Evolutionary conservation across 1,140 invertebrate genomes (phyloP).

Genomic region (Drepana arcuata): DNA sequence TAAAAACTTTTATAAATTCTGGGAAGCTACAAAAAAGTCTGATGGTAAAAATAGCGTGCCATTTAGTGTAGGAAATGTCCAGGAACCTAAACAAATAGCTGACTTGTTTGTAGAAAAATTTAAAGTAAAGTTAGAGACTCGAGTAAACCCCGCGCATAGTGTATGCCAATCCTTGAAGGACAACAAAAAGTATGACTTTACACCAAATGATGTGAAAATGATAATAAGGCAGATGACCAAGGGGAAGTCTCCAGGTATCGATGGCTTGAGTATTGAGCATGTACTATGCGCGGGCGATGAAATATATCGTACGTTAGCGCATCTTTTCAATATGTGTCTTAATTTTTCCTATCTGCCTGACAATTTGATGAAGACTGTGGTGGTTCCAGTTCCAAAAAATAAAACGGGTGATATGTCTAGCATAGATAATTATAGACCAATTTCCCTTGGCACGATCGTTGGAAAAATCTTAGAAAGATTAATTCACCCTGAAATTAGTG

Average conservation of each 20-base stretch:
- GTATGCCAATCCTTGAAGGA: background rate
- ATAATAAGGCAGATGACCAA: background rate
- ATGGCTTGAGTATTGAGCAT: background rate
- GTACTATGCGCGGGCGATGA: background rate
- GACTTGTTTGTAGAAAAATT: background rate
- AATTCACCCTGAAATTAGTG: no score
- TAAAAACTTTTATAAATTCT: slow-evolving; percentile 1
- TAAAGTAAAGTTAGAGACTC: background rate
- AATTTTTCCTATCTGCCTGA: background rate
- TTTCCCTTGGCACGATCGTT: background rate
- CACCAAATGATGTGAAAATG: background rate
- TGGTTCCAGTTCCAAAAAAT: background rate
- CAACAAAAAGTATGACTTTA: background rate
- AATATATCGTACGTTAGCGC: background rate
- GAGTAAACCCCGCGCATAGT: no score
- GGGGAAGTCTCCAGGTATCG: background rate
- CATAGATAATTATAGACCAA: background rate
- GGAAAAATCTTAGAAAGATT: background rate
- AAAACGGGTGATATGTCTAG: background rate
- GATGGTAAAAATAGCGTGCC: background rate
- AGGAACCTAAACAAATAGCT: background rate
- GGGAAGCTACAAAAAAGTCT: background rate
- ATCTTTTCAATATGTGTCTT: background rate
- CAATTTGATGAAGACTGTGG: background rate
- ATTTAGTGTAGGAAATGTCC: background rate